Evolutionary conservation across 2,888 invertebrate genomes (phyloP), one percentile per base, ranked within the genome.

Genomic region (Achlya flavicornis): DNA sequence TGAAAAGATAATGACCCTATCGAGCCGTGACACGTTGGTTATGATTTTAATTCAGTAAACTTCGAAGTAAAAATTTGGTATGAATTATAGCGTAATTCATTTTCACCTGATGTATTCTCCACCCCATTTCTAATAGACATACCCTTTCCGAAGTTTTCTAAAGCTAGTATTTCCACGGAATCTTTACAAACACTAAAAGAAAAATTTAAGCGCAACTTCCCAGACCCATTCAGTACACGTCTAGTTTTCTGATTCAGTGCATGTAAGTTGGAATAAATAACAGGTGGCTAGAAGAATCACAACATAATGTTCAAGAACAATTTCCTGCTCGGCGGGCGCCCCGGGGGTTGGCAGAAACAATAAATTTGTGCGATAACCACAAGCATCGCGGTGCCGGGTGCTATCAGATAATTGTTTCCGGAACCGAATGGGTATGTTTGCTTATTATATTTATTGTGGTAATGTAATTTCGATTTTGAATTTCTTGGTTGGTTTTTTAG

Each of bases 381-480:
- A 19, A 67, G 60, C 66, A 41, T 35, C 19, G 66, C 66, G 63
- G 66, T 64, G 66, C 66, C 62, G 68, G 64, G 67, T 70, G 73
- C 76, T 83, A 83, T 83, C 83, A 79, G 83, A 82, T 83, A 82
- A 83, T 83, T 81, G 83, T 81, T 82, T 82, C 81, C 81, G 69
- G 65, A 63, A 65, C 70, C 67, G 67, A 69, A 75, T 69, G 63
- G 65, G 58, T 48, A 64, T 58, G 63, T 57, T 61, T 66, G 66
- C 64, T 72, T 72, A 72, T 73, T 70, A 67, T 53, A 53, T 53
- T 16, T n/a, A 70, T 70, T 69, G 43, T 64, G 14, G 43, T 6
- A 12, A 43, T 43, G 43, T 41, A 41, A 43, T 43, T 46, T 46
- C n/a, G 46, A 46, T 46, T 46, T 46, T 26, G 26, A 26, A 26